phyloP scores from a whole-genome alignment of 2,888 invertebrate genomes.

The Conus canariensis region DNA sequence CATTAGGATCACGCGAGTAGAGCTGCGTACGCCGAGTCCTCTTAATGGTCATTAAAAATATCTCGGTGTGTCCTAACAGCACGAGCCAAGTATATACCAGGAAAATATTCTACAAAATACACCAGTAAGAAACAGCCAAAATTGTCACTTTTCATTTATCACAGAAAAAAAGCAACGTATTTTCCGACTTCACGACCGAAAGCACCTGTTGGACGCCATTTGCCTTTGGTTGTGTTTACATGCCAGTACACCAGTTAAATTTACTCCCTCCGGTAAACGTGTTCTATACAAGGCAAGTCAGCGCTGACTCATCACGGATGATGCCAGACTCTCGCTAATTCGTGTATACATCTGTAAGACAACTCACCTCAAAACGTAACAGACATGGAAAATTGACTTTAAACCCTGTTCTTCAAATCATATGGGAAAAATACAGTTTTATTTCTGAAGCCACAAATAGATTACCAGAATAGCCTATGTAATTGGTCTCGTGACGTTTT shows the following conservation, averaged over 20 bases:
- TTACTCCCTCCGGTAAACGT: background rate
- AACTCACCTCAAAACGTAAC: background rate
- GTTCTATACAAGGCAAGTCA: background rate
- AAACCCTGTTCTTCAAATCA: no score
- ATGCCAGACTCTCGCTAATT: conserved; percentile 7
- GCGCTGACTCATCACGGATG: conserved; percentile 19
- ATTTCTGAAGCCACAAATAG: no score
- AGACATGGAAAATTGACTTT: no score
- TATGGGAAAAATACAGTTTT: no score
- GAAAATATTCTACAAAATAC: background rate
- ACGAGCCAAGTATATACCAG: background rate
- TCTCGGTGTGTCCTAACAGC: background rate
- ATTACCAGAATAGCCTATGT: no score
- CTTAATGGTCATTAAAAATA: background rate
- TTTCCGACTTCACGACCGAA: background rate
- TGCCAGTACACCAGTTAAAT: background rate
- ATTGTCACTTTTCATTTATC: no score
- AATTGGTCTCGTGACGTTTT: background rate
- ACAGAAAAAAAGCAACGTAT: background rate
- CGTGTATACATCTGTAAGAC: background rate
- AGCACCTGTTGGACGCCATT: background rate
- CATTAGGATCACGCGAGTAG: background rate
- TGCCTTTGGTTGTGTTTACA: background rate
- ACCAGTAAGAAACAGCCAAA: no score
- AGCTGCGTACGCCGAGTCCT: background rate